Percentiles rank a stretch among this genome's conserved stretches.
Evolutionary conservation across 2,797 vertebrate species (phyloP).

Genomic region (Scolopax bukidnonensis): DNA sequence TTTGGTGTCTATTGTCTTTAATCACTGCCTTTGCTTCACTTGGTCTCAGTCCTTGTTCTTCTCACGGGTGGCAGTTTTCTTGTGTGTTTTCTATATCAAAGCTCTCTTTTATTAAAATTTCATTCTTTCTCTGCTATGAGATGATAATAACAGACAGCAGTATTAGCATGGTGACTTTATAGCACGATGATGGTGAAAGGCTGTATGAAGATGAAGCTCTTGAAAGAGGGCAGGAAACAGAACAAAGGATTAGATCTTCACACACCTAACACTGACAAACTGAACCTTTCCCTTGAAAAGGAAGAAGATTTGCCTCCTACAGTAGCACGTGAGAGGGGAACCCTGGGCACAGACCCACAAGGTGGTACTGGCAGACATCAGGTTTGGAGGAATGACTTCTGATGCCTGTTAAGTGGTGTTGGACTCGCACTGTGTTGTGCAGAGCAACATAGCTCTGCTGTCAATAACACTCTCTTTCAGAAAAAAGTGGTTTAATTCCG

Average conservation of each 20-base stretch:
- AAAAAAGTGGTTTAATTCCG: neutral
- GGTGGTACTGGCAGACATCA: neutral
- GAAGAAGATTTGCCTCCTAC: neutral
- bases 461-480: neutral
- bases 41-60: neutral
- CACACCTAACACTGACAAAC: neutral
- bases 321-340: neutral
- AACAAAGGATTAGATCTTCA: neutral
- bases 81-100: neutral
- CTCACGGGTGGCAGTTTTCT: neutral
- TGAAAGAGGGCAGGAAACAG: neutral
- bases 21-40: neutral
- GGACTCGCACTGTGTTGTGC: neutral
- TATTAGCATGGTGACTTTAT: neutral
- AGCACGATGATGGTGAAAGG: neutral
- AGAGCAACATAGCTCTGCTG: neutral
- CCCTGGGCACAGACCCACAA: neutral
- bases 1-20: neutral
- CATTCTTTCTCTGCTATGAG: neutral
- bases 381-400: neutral
- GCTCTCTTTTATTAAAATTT: neutral
- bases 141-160: neutral
- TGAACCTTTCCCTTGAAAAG: neutral
- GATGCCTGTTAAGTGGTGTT: neutral
- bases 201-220: neutral